A percentile compares a stretch with the other conserved stretches of the same genome.
Conservation (phyloP, 30 jellyfish, hydroid and myxozoan genomes). For the Mastigias papua region DNA sequence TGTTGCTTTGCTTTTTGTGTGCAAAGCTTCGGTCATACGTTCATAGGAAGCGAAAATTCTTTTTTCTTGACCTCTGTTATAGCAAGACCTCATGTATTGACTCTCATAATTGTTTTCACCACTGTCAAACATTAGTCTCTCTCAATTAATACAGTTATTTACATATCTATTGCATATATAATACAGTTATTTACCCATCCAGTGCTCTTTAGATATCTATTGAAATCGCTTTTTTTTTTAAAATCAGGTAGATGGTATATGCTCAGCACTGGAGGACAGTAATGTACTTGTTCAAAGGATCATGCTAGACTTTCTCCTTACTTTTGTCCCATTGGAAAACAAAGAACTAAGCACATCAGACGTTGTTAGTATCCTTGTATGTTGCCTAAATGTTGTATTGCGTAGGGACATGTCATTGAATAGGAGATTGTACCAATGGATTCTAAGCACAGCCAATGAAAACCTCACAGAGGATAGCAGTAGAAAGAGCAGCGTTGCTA, state of each 20-base stretch:
- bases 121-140: no score
- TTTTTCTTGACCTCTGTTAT: no score
- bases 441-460: conserved; percentile 62
- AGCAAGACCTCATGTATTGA: no score
- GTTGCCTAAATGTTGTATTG: conserved; percentile 85
- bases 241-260: conserved; percentile 88
- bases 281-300: conserved; percentile 90
- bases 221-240: no score
- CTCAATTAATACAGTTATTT: no score
- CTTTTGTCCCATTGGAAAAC: conserved; percentile 76
- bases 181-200: no score
- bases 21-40: no score
- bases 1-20: no score
- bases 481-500: conserved; percentile 39
- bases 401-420: conserved; percentile 97
- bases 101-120: no score
- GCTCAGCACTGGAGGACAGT: conserved; percentile 87
- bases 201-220: no score
- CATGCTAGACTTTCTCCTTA: conserved; percentile 83
- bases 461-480: conserved; percentile 50
- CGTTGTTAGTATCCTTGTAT: conserved; percentile 68
- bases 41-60: no score
- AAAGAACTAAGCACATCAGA: conserved; percentile 46
- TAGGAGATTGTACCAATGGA: conserved; percentile 93
- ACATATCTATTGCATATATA: no score